phyloP scores from a whole-genome alignment of 1,140 invertebrate genomes.

The Aradophagus sp. region DNA sequence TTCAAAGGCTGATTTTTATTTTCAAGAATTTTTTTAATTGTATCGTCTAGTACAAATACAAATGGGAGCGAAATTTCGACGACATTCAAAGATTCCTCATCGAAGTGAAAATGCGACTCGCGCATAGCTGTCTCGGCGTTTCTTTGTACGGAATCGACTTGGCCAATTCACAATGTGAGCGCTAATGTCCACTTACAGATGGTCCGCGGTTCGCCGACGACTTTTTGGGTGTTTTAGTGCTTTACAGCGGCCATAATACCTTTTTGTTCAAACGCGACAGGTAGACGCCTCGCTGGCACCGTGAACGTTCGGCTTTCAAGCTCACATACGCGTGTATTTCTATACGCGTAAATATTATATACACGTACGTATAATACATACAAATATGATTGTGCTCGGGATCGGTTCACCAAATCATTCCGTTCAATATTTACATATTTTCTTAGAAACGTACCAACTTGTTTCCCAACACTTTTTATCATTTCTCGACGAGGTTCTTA shows the following conservation, averaged over 20 bases:
- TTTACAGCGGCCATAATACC: conserved; percentile 71
- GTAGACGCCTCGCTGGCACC: conserved; percentile 59
- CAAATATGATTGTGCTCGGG: conserved; percentile 16
- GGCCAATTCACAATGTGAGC: conserved; percentile 66
- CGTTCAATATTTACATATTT: conserved; percentile 40
- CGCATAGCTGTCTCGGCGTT: conserved; percentile 38
- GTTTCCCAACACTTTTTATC: conserved; percentile 10
- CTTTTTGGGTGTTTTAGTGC: conserved; percentile 69
- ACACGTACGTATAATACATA: conserved; percentile 24
- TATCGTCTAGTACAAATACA: too few relatives aligned
- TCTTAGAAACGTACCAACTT: conserved; percentile 22
- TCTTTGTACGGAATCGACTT: conserved; percentile 59
- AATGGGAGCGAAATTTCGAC: too few relatives aligned
- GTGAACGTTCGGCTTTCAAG: conserved; percentile 42
- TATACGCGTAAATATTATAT: conserved; percentile 26
- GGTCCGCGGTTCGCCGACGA: conserved; percentile 54
- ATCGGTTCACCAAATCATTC: conserved; percentile 15
- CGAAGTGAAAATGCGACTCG: conserved; percentile 53
- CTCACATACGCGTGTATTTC: conserved; percentile 20
- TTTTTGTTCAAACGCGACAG: conserved; percentile 62
- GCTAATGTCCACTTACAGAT: conserved; percentile 70
- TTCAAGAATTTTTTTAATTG: too few relatives aligned
- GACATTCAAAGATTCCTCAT: conserved; percentile 21
- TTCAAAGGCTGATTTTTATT: too few relatives aligned
- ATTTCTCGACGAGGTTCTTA: not conserved